Percentiles rank a stretch among this genome's conserved stretches.
phyloP scores from a whole-genome alignment of 2,888 invertebrate species.

The Eurois occulta region DNA sequence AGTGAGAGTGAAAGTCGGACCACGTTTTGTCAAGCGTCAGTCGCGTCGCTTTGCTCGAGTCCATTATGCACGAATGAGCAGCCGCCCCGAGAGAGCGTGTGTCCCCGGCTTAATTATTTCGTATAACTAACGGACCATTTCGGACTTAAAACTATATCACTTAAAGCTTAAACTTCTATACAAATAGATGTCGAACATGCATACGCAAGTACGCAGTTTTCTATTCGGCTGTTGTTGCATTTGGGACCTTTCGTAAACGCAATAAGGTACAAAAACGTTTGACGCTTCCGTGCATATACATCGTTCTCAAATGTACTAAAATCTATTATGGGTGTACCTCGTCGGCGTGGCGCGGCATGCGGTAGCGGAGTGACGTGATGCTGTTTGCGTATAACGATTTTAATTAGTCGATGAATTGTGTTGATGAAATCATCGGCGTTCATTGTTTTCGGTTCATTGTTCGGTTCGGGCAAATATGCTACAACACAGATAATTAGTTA shows the following conservation, averaged over 20 bases:
- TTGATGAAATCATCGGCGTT: slow-evolving; percentile 78
- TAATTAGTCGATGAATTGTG: slow-evolving; percentile 78
- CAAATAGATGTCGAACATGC: slow-evolving; percentile 65
- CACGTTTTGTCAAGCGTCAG: slow-evolving; percentile 89
- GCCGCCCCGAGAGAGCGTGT: slow-evolving; percentile 89
- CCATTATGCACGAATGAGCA: slow-evolving; percentile 90
- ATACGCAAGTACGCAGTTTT: slow-evolving; percentile 75
- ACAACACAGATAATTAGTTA: slow-evolving; percentile 47
- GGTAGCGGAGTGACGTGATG: slow-evolving; percentile 82
- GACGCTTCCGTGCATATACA: slow-evolving; percentile 57
- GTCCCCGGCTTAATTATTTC: slow-evolving; percentile 86
- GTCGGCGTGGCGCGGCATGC: slow-evolving; percentile 80
- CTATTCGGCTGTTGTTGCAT: slow-evolving; percentile 54
- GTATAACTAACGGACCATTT: slow-evolving; percentile 57
- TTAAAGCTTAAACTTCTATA: slow-evolving; percentile 75
- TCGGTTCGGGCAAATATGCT: slow-evolving; percentile 38
- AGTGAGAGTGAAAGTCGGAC: slow-evolving; percentile 88
- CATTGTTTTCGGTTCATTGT: slow-evolving; percentile 69
- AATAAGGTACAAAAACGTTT: slow-evolving; percentile 65
- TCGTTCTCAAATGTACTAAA: slow-evolving; percentile 69
- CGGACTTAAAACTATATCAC: slow-evolving; percentile 59
- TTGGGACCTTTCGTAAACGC: slow-evolving; percentile 44
- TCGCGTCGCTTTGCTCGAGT: slow-evolving; percentile 83
- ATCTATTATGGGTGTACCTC: slow-evolving; percentile 89
- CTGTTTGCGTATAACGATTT: slow-evolving; percentile 81